These are phyloP conservation scores for Fulmarus glacialis DNA, from an alignment of 2,113 vertebrate genomes.

Conservation along the genomic window DNA sequence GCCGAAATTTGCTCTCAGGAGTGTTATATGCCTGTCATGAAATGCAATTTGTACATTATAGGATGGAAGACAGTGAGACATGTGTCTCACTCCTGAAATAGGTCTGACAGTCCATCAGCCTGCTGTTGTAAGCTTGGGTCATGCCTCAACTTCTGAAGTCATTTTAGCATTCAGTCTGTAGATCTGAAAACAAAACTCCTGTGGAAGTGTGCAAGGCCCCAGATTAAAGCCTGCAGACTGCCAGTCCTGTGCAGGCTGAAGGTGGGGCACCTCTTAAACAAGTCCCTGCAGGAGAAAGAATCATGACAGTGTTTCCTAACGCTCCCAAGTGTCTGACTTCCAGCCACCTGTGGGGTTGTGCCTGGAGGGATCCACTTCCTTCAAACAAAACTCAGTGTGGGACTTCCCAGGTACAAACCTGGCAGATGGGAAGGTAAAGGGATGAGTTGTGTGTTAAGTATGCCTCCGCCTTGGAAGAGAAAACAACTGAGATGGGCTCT, in stretches of 20 bases:
- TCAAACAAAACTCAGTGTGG: not conserved
- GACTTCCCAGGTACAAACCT: not conserved
- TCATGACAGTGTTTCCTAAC: not conserved
- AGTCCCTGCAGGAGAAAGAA: not conserved
- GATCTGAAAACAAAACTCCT: not conserved
- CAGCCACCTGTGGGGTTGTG: not conserved
- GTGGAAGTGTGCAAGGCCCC: not conserved
- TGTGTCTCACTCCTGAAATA: constrained; percentile 6
- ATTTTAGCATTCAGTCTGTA: not conserved
- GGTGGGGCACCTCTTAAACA: not conserved
- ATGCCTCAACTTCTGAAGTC: not conserved
- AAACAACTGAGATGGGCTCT: not conserved
- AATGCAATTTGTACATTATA: constrained; percentile 29
- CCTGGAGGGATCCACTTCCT: rapidly evolving
- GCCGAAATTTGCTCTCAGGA: constrained; percentile 37
- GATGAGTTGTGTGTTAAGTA: not conserved
- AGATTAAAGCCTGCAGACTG: not conserved
- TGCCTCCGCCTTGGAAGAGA: not conserved
- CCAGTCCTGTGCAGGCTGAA: not conserved
- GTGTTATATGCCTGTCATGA: constrained; percentile 44
- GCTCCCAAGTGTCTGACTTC: not conserved
- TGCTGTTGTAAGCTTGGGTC: not conserved
- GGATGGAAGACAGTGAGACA: not conserved
- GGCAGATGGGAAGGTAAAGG: not conserved
- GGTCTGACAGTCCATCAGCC: not conserved